Evolutionary conservation across 2,797 vertebrate genomes (phyloP).

Genomic region (Cichlasoma orientale): DNA sequence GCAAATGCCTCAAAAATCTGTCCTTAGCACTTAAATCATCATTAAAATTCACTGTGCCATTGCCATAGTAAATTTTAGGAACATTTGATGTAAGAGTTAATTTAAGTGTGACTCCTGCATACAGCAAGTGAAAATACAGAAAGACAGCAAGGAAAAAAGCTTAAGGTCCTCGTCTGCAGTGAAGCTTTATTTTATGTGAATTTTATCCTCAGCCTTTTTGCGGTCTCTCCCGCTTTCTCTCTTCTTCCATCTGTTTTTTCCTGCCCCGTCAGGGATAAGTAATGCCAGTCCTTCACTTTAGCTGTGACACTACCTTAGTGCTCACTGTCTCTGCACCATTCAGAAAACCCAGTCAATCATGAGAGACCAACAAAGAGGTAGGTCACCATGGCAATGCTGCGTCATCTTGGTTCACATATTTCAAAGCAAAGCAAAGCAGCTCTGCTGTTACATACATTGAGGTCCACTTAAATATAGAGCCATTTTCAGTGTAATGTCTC

Average conservation of each 20-base stretch:
- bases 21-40: not conserved
- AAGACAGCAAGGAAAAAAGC: not conserved
- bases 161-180: not conserved
- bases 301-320: slow-evolving; percentile 10
- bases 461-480: slow-evolving; percentile 15
- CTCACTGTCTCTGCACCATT: slow-evolving; percentile 36
- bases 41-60: not conserved
- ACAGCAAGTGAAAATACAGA: not conserved
- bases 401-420: slow-evolving; percentile 20
- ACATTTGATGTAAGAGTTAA: not conserved
- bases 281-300: slow-evolving; percentile 21
- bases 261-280: slow-evolving; percentile 10
- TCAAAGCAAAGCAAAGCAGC: slow-evolving; percentile 27
- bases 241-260: slow-evolving; percentile 7
- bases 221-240: not conserved
- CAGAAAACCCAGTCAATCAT: slow-evolving; percentile 61
- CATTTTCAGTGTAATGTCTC: slow-evolving; percentile 34
- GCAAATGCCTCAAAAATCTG: slow-evolving; percentile 12
- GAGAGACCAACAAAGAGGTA: slow-evolving; percentile 54
- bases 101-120: not conserved
- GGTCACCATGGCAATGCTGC: slow-evolving; percentile 55
- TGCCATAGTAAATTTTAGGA: not conserved
- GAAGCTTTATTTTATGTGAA: not conserved
- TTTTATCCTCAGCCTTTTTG: not conserved
- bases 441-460: slow-evolving; percentile 4